Base-by-base conservation (phyloP, 2,113 vertebrate genomes). In the Oenanthe melanoleuca region DNA sequence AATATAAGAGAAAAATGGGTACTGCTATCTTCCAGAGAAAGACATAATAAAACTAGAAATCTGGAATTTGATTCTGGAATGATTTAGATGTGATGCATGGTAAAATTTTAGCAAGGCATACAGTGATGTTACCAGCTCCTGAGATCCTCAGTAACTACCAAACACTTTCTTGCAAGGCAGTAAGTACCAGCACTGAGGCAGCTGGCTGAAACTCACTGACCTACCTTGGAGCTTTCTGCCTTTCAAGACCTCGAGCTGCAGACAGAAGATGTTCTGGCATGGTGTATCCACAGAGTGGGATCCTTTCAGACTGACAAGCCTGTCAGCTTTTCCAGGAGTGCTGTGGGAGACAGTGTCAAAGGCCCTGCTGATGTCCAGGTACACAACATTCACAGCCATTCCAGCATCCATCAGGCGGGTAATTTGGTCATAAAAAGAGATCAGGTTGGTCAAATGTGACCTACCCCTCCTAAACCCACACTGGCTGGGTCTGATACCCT, bases 381-480 rank as follows among this genome's bases (percentile, higher is more conserved):
- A 52, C 1, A 40, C 28, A 77, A 63, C 59, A 52, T 5, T 6
- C 34, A 52, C 47, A 22, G 29, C 8, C 59, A 3, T n/a, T 17
- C 59, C 23, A 2, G 2, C 4, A n/a, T 22, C 10, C 8, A 50
- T 28, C 57, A 63, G 23, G 18, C 0, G 0, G 21, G 9, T 26
- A 9, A 50, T 5, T 5, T 26, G 45, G 34, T 40, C 57, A 50
- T 21, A 26, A 16, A 63, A 50, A 28, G 22, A 50, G 73, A 16
- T 1, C 22, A n/a, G 17, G 4, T 12, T 26, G 34, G 45, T 50
- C 29, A 63, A 78, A 33, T 11, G 52, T 0, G 0, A 40, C 29
- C 37, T 16, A 6, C 4, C 8, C 8, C 37, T 63, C 10, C 47
- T 26, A 52, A 22, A 42, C 6, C 8, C 14, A 13, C 6, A 3